A percentile compares a stretch with the other conserved stretches of the same genome.
phyloP scores from a whole-genome alignment of 1,140 invertebrate genomes.

The Batillaria attramentaria region DNA sequence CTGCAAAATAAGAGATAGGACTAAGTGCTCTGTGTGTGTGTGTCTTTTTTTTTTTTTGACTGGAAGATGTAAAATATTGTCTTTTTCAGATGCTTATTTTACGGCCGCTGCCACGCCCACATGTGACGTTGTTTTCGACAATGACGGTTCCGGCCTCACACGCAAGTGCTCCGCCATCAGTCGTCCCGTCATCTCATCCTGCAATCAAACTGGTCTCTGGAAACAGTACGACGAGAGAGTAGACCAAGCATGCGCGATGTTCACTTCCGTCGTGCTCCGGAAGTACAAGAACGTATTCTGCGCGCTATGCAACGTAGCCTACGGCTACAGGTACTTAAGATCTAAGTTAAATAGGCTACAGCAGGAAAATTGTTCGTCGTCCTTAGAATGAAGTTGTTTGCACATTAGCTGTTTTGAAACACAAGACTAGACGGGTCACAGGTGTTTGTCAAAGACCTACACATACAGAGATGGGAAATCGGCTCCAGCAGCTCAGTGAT shows the following conservation, averaged over 20 bases:
- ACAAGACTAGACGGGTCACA: no score
- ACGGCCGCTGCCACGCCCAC: neutral
- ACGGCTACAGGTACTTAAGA: no score
- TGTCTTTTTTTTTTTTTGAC: neutral
- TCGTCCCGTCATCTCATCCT: constrained; percentile 18
- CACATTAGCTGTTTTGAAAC: no score
- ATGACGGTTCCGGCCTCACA: neutral
- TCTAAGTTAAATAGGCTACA: no score
- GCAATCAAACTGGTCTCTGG: constrained; percentile 28
- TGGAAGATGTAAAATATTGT: neutral
- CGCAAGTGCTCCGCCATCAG: neutral
- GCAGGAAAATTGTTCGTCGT: no score
- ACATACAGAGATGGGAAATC: no score
- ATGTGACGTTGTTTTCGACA: neutral
- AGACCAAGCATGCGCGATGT: constrained; percentile 19
- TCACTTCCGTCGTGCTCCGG: neutral
- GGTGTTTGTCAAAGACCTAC: no score
- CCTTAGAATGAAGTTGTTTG: no score
- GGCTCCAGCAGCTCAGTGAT: no score
- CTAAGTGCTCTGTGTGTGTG: neutral
- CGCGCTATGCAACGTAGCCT: constrained; percentile 1
- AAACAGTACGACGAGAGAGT: constrained; percentile 9
- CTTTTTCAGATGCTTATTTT: constrained; percentile 13
- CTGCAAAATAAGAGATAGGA: no score
- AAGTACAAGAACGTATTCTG: constrained; percentile 30